These are phyloP conservation scores for Conchocele bisecta DNA, from an alignment of 2,888 invertebrate genomes.

Conservation along the genomic window DNA sequence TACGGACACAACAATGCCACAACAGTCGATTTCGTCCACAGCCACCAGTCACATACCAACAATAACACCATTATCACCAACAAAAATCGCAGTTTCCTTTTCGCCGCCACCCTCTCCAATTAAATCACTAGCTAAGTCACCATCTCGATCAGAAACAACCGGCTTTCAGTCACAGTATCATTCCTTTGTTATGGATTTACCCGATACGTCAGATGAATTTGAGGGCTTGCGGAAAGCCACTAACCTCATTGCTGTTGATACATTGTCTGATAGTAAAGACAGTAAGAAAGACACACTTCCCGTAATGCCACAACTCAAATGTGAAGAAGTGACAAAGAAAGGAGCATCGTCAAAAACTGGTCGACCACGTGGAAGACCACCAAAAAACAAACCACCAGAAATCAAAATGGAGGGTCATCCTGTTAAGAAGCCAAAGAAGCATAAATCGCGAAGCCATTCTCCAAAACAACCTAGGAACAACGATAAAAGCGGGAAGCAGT, in stretches of 20 bases:
- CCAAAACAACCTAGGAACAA: constrained; percentile 29
- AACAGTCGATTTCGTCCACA: constrained; percentile 43
- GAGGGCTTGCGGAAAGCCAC: too few species aligned
- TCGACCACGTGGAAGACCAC: constrained; percentile 54
- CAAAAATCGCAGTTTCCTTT: constrained; percentile 50
- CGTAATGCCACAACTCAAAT: too few species aligned
- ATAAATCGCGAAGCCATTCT: constrained; percentile 56
- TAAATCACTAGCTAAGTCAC: constrained; percentile 34
- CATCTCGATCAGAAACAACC: constrained; percentile 27
- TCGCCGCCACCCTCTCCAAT: constrained; percentile 31
- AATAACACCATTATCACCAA: constrained; percentile 56
- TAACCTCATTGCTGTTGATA: too few species aligned
- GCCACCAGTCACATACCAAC: too few species aligned
- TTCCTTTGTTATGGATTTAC: constrained; percentile 52
- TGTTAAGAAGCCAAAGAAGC: constrained; percentile 48
- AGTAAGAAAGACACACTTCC: too few species aligned
- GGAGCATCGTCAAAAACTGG: too few species aligned
- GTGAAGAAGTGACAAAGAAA: too few species aligned
- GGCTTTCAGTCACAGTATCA: constrained; percentile 56
- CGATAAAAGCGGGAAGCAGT: not conserved
- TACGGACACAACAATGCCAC: constrained; percentile 24
- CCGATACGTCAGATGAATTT: constrained; percentile 45
- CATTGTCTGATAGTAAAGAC: too few species aligned
- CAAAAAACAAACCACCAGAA: constrained; percentile 42
- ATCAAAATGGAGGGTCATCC: too few species aligned